These are phyloP conservation scores for Drosophila conformis DNA, from an alignment of 2,888 invertebrate species.

Conservation along the genomic window DNA sequence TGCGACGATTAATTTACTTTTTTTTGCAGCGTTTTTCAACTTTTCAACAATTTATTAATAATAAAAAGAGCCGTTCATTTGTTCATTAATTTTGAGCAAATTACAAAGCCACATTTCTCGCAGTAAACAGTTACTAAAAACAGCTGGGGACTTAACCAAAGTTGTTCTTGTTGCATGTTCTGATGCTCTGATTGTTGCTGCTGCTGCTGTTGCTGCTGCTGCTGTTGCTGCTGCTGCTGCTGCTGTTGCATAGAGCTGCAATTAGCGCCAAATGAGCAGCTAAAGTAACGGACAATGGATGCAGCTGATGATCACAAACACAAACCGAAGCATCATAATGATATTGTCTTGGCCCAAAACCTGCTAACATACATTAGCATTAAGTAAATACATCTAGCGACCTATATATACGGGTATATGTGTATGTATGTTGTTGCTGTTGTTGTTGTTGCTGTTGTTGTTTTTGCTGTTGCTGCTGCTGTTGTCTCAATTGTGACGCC, in stretches of 20 bases:
- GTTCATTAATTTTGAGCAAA: not conserved
- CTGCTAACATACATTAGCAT: not conserved
- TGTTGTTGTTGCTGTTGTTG: not conserved
- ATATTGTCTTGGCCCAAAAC: slow-evolving; percentile 3
- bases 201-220: not conserved
- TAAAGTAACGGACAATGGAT: slow-evolving; percentile 18
- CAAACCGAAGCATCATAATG: not conserved
- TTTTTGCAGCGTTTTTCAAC: not conserved
- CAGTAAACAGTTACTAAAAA: not conserved
- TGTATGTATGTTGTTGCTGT: slow-evolving; percentile 3
- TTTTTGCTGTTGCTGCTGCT: not conserved
- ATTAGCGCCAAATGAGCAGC: slow-evolving; percentile 1
- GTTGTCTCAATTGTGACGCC: slow-evolving; percentile 37
- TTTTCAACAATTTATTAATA: not conserved
- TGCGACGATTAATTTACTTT: not conserved
- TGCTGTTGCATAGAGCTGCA: not conserved
- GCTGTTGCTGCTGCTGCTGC: not conserved
- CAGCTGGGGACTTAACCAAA: not conserved
- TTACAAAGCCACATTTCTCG: not conserved
- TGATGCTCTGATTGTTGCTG: slow-evolving; percentile 3
- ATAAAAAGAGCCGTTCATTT: not conserved
- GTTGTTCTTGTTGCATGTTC: slow-evolving; percentile 2
- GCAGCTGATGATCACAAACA: not conserved
- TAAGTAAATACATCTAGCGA: slow-evolving; percentile 2
- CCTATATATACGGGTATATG: slow-evolving; percentile 13